These are phyloP conservation scores for Hemicordylus capensis DNA, from an alignment of 2,113 vertebrate genomes.

Conservation along the genomic window DNA sequence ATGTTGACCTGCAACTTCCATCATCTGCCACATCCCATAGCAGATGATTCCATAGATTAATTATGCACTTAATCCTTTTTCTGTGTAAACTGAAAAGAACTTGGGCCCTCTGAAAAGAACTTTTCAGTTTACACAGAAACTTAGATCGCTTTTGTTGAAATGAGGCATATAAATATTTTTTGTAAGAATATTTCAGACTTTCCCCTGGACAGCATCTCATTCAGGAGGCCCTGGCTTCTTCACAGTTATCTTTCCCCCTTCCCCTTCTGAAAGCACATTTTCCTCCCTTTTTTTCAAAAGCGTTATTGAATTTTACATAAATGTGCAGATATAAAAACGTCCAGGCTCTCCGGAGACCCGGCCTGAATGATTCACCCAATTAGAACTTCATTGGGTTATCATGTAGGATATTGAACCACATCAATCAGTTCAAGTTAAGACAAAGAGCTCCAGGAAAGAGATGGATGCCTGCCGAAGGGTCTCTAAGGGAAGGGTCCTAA, in stretches of 20 bases:
- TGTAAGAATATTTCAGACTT: too few species aligned
- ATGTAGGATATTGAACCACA: fast-evolving
- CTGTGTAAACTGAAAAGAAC: too few species aligned
- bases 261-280: neutral
- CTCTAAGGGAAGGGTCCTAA: neutral
- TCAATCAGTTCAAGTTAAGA: fast-evolving
- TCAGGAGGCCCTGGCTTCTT: neutral
- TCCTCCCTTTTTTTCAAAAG: neutral
- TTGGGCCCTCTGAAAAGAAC: too few species aligned
- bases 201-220: too few species aligned
- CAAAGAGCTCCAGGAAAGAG: neutral
- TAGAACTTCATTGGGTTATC: fast-evolving
- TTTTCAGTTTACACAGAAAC: too few species aligned
- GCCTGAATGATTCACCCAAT: neutral
- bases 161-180: too few species aligned
- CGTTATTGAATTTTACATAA: neutral
- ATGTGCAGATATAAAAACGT: fast-evolving
- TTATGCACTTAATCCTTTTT: too few species aligned
- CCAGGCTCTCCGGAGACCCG: neutral
- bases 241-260: neutral
- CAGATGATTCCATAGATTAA: too few species aligned
- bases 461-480: neutral
- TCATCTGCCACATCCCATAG: too few species aligned
- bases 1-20: too few species aligned
- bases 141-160: too few species aligned